Conservation (phyloP, 1,140 invertebrate genomes). For the Pseudomyrmex dendroicus region DNA sequence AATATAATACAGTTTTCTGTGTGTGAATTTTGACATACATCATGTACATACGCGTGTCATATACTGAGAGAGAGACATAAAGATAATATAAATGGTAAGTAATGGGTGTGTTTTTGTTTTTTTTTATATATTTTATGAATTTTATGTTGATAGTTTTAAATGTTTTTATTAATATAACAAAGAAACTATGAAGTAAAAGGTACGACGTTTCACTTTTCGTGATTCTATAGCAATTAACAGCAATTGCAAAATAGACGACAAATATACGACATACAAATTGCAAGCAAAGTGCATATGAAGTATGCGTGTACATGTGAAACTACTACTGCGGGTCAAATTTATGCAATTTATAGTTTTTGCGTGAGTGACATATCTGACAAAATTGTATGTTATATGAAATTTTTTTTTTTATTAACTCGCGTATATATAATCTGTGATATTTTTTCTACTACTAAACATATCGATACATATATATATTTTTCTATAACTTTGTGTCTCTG, state of each 20-base stretch:
- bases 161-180: no score
- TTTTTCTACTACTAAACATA: conserved; percentile 47
- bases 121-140: no score
- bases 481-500: conserved; percentile 22
- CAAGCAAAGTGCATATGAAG: background rate
- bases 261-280: background rate
- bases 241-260: background rate
- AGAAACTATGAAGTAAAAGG: no score
- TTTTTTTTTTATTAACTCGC: no score
- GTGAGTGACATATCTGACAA: conserved; percentile 42
- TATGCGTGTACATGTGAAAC: background rate
- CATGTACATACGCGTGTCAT: no score
- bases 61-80: no score
- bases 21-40: no score
- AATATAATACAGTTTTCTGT: no score
- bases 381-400: conserved; percentile 39
- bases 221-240: background rate
- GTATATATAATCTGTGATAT: conserved; percentile 37
- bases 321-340: conserved; percentile 44
- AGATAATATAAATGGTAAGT: no score
- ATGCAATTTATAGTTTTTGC: conserved; percentile 53
- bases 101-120: no score
- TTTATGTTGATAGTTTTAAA: no score
- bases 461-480: conserved; percentile 20
- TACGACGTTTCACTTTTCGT: no score